Evolutionary conservation across 2,113 vertebrate genomes (phyloP).

Genomic region (Pseudonaja textilis): DNA sequence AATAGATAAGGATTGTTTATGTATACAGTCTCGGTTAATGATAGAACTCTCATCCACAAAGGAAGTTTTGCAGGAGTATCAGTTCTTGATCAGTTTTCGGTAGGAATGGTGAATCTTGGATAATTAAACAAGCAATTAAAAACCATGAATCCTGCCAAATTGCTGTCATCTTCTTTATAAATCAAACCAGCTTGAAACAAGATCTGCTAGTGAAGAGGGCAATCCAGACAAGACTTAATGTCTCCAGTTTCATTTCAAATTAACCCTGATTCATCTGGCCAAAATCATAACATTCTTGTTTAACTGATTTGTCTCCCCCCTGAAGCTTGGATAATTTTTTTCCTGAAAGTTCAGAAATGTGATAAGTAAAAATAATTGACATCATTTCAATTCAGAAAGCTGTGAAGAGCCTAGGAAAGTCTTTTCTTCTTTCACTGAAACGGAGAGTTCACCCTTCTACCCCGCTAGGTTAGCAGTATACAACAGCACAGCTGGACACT

Average conservation of each 20-base stretch:
- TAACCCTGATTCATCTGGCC: neutral
- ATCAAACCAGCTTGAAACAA: neutral
- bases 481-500: neutral
- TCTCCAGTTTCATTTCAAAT: neutral
- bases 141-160: neutral
- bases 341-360: neutral
- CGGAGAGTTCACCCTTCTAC: neutral
- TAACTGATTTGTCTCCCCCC: neutral
- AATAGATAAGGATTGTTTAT: neutral
- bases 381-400: neutral
- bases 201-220: neutral
- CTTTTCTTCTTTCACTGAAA: neutral
- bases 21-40: neutral
- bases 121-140: neutral
- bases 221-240: neutral
- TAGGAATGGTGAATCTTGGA: neutral
- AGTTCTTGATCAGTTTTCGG: neutral
- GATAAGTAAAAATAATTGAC: neutral
- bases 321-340: neutral
- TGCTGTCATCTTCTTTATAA: neutral
- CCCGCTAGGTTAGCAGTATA: neutral
- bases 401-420: neutral
- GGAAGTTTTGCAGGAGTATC: neutral
- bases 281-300: neutral
- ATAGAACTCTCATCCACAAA: neutral